Evolutionary conservation across 1,140 invertebrate genomes (phyloP).

Genomic region (Ceratina australensis): DNA sequence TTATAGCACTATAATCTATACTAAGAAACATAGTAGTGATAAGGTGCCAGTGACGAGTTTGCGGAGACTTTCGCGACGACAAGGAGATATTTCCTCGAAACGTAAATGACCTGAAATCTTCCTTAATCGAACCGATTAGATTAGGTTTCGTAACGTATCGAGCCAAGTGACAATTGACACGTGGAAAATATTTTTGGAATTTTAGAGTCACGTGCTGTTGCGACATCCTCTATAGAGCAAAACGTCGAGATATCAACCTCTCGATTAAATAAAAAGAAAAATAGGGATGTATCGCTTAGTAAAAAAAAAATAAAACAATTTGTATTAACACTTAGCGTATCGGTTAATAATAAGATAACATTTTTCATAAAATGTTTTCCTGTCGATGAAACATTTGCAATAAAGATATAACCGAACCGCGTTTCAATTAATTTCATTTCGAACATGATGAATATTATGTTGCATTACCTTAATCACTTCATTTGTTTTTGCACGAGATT

Average conservation of each 20-base stretch:
- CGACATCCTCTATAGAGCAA: neutral
- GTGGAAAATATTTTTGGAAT: neutral
- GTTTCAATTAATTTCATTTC: too few relatives aligned
- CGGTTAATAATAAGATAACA: too few relatives aligned
- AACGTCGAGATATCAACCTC: neutral
- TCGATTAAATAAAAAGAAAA: too few relatives aligned
- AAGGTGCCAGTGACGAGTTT: constrained; percentile 8
- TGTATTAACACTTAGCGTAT: too few relatives aligned
- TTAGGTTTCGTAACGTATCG: constrained; percentile 6
- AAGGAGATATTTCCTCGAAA: constrained; percentile 25
- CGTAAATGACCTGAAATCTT: constrained; percentile 33
- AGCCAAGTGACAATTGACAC: neutral
- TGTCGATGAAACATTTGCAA: too few relatives aligned
- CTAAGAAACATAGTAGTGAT: constrained; percentile 32
- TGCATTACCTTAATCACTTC: too few relatives aligned
- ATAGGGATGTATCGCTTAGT: too few relatives aligned
- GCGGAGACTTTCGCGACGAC: constrained; percentile 2
- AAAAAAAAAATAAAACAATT: too few relatives aligned
- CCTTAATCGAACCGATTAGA: constrained; percentile 8
- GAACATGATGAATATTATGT: too few relatives aligned
- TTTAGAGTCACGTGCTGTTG: neutral
- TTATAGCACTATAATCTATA: constrained; percentile 40
- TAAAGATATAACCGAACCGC: too few relatives aligned
- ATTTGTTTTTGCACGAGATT: too few relatives aligned
- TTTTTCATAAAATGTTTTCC: too few relatives aligned